These are phyloP conservation scores for Drosophila fuyamai DNA, from an alignment of 1,140 invertebrate genomes.

Conservation along the genomic window DNA sequence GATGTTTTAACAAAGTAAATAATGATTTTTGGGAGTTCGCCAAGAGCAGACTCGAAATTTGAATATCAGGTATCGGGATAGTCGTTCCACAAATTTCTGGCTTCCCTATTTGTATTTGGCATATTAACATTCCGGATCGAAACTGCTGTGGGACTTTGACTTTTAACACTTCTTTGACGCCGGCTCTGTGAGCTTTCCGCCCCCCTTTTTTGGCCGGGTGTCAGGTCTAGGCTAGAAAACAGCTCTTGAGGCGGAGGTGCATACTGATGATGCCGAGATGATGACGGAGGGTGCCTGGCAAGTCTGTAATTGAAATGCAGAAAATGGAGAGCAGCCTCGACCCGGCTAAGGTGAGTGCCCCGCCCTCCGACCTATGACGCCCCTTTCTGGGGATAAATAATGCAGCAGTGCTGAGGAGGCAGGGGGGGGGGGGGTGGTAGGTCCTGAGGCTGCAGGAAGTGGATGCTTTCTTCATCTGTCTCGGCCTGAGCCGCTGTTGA, in stretches of 20 bases:
- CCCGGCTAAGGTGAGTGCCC: slow-evolving; percentile 36
- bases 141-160: slow-evolving; percentile 13
- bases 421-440: not conserved
- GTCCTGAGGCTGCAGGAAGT: slow-evolving; percentile 1
- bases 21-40: not conserved
- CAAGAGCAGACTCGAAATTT: not conserved
- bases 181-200: not conserved
- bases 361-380: not conserved
- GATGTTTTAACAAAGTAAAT: not conserved
- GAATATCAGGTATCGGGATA: not conserved
- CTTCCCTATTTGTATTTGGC: not conserved
- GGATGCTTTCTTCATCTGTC: slow-evolving; percentile 71
- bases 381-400: slow-evolving; percentile 66
- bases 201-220: slow-evolving; percentile 1
- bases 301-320: slow-evolving; percentile 73
- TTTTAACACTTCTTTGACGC: slow-evolving; percentile 19
- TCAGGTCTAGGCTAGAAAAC: slow-evolving; percentile 36
- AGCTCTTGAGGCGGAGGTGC: slow-evolving; percentile 50
- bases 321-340: slow-evolving; percentile 66
- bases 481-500: slow-evolving; percentile 66
- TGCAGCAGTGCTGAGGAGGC: slow-evolving; percentile 49
- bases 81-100: no score
- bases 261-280: slow-evolving; percentile 49
- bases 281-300: slow-evolving; percentile 24
- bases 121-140: slow-evolving; percentile 16